Evolutionary conservation across 2,113 vertebrate species (phyloP).

Genomic region (Crypturellus undulatus): DNA sequence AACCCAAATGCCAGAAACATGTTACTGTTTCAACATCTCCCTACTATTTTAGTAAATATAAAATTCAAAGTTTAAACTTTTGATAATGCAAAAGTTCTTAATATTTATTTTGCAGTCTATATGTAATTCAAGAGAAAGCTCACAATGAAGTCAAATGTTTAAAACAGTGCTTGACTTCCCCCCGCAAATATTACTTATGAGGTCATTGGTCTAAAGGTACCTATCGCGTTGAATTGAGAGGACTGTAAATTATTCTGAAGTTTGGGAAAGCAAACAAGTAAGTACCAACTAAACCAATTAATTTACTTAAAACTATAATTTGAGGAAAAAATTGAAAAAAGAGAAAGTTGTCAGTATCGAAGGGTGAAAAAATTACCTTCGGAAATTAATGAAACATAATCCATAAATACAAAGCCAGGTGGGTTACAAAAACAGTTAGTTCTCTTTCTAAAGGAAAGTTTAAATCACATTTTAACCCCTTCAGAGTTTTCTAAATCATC

Average conservation of each 20-base stretch:
- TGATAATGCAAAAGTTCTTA: no score
- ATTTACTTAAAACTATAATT: neutral
- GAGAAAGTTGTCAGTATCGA: neutral
- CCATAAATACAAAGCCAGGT: neutral
- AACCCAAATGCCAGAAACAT: constrained; percentile 2
- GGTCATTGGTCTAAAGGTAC: neutral
- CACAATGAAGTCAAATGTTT: neutral
- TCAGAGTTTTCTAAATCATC: neutral
- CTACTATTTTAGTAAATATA: neutral
- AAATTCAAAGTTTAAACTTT: neutral
- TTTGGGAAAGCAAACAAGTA: neutral
- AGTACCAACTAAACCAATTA: neutral
- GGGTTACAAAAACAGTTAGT: neutral
- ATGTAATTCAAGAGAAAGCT: neutral
- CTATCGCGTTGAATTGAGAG: neutral
- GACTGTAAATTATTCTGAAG: neutral
- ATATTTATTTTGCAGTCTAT: neutral
- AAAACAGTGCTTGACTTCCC: neutral
- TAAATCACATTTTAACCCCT: neutral
- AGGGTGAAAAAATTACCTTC: neutral
- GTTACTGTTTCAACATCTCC: constrained; percentile 4
- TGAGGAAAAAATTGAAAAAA: neutral
- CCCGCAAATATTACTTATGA: neutral
- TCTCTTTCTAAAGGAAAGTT: neutral
- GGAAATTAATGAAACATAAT: neutral